These are phyloP conservation scores for Lagocephalus sceleratus DNA, from an alignment of 2,797 vertebrate species.

Conservation along the genomic window DNA sequence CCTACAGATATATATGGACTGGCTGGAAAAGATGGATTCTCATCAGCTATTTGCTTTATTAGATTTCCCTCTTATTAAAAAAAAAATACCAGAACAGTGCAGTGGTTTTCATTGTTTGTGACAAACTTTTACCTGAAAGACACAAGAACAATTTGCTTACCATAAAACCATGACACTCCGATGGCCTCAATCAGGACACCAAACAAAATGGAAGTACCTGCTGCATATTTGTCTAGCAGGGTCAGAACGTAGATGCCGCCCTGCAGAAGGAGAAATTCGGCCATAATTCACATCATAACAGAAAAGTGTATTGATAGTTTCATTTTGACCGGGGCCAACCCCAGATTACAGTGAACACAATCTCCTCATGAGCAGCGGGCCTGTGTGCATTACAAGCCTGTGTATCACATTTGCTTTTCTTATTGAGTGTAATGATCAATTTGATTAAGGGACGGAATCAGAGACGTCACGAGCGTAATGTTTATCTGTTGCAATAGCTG, in stretches of 20 bases:
- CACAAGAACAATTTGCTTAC: slow-evolving; percentile 65
- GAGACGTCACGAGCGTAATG: slow-evolving; percentile 17
- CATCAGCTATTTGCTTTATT: neutral
- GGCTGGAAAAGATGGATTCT: neutral
- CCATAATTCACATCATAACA: too few relatives aligned
- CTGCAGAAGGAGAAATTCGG: slow-evolving; percentile 58
- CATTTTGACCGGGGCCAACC: too few relatives aligned
- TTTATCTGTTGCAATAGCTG: slow-evolving; percentile 7
- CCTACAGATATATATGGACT: slow-evolving; percentile 1
- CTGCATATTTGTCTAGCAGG: slow-evolving; percentile 92
- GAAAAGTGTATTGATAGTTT: too few relatives aligned
- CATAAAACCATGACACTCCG: slow-evolving; percentile 99
- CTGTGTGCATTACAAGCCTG: neutral
- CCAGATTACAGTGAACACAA: too few relatives aligned
- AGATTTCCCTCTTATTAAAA: neutral
- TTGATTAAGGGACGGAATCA: slow-evolving; percentile 25
- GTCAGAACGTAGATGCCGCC: slow-evolving; percentile 96
- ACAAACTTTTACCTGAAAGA: neutral
- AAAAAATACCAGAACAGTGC: too few relatives aligned
- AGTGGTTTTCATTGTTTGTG: too few relatives aligned
- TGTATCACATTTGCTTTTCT: slow-evolving; percentile 8
- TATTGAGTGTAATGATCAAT: slow-evolving; percentile 13
- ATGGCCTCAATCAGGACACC: slow-evolving; percentile 94
- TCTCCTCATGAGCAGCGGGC: too few relatives aligned
- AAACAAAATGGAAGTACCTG: slow-evolving; percentile 95